Evolutionary conservation across 2,113 vertebrate species (phyloP).

Genomic region (Callorhinus ursinus): DNA sequence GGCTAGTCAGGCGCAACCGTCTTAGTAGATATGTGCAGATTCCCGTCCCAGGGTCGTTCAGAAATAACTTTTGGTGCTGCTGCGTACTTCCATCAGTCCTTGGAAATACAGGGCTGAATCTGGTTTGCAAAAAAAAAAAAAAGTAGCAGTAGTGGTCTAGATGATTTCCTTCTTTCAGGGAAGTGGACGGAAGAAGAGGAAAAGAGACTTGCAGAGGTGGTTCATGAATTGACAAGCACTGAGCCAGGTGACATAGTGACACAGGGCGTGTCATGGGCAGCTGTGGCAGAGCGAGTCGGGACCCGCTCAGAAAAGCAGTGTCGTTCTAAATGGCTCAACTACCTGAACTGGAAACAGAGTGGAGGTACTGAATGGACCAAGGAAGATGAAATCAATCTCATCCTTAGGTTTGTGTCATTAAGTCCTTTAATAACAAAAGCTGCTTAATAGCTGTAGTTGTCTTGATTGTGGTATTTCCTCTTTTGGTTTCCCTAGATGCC

Average conservation of each 20-base stretch:
- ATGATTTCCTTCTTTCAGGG: slow-evolving; percentile 85
- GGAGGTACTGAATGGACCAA: slow-evolving; percentile 99
- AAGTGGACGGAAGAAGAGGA: slow-evolving; percentile 99
- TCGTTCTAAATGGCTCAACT: slow-evolving; percentile 99
- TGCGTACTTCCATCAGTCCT: background rate
- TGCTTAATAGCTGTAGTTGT: background rate
- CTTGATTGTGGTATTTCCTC: slow-evolving; percentile 67
- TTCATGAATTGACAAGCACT: slow-evolving; percentile 96
- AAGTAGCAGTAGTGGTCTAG: slow-evolving; percentile 38
- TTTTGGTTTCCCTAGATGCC: slow-evolving; percentile 70
- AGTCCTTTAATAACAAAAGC: slow-evolving; percentile 20
- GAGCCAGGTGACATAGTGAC: slow-evolving; percentile 96
- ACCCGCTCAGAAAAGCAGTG: slow-evolving; percentile 99
- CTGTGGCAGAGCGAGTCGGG: slow-evolving; percentile 95
- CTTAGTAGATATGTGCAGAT: background rate
- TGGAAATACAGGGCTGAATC: background rate
- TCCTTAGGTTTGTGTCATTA: slow-evolving; percentile 89
- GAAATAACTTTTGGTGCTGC: background rate
- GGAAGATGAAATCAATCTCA: slow-evolving; percentile 96
- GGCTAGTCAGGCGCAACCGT: background rate
- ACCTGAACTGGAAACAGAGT: slow-evolving; percentile 99
- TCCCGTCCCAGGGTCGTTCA: background rate
- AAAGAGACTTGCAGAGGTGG: slow-evolving; percentile 94
- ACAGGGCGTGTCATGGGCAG: slow-evolving; percentile 97
- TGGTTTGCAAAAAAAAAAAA: background rate